Percentiles rank a stretch among this genome's conserved stretches.
These are phyloP conservation scores for Coreoperca whiteheadi DNA, from an alignment of 2,113 vertebrate genomes.

Conservation along the genomic window DNA sequence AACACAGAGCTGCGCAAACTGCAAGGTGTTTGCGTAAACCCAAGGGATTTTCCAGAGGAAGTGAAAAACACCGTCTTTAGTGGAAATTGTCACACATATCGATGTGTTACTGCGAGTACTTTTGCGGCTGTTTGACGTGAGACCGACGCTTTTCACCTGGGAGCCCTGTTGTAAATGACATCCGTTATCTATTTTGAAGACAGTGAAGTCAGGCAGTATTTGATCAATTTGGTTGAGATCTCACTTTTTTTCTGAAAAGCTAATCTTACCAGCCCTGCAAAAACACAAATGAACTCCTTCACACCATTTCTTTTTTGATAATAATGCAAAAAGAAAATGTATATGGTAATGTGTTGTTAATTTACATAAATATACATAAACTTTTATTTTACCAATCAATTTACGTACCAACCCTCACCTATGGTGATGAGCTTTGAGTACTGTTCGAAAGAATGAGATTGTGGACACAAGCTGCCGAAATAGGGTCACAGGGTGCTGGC, in stretches of 20 bases:
- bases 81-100: constrained; percentile 4
- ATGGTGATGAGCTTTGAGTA: too few relatives aligned
- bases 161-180: not conserved
- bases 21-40: constrained; percentile 15
- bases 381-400: too few relatives aligned
- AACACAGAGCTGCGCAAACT: not conserved
- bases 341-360: not conserved
- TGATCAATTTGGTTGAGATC: not conserved
- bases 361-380: not conserved
- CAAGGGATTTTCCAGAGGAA: constrained; percentile 9
- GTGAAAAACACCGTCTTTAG: constrained; percentile 15
- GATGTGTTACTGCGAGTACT: constrained; percentile 30
- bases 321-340: not conserved
- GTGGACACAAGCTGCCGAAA: too few relatives aligned
- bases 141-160: not conserved
- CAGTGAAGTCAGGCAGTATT: not conserved
- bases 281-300: not conserved
- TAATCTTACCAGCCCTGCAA: not conserved
- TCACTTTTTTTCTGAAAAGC: not conserved
- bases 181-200: not conserved
- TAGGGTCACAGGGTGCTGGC: too few relatives aligned
- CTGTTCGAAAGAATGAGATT: too few relatives aligned
- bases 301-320: not conserved
- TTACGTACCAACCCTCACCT: too few relatives aligned
- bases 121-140: not conserved